phyloP scores from a whole-genome alignment of 2,797 vertebrate species.

The Sebastes trivittatus region DNA sequence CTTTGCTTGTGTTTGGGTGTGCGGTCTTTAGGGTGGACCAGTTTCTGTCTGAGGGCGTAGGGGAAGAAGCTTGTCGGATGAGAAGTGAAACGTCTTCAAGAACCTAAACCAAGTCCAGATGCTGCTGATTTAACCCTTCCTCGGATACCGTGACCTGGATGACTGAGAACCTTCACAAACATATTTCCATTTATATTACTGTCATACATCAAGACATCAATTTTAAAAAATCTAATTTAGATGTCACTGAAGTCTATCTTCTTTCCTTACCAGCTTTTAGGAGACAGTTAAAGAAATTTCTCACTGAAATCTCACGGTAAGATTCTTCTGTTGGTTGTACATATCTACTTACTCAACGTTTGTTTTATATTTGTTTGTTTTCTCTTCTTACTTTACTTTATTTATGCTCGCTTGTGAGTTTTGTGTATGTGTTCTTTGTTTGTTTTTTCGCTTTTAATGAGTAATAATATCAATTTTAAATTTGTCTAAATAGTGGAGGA shows the following conservation, averaged over 20 bases:
- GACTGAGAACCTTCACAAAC: too few species aligned
- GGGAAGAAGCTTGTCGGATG: too few species aligned
- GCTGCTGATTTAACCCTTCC: too few species aligned
- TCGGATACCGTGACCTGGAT: too few species aligned
- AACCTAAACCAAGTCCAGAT: too few species aligned
- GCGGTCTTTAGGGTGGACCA: too few species aligned
- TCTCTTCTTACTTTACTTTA: not conserved
- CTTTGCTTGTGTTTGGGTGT: too few species aligned
- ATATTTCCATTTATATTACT: not conserved
- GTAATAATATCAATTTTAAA: not conserved
- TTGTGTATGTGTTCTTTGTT: not conserved
- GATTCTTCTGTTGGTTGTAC: not conserved
- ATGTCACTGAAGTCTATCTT: not conserved
- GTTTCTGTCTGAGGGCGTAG: too few species aligned
- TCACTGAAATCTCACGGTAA: not conserved
- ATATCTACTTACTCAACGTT: too few species aligned
- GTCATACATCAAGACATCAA: fast-evolving
- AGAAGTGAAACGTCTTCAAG: too few species aligned
- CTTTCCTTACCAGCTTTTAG: not conserved
- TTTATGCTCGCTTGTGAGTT: not conserved
- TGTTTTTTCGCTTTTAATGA: not conserved
- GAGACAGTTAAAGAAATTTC: not conserved
- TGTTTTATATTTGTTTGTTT: too few species aligned
- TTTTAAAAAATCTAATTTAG: not conserved
- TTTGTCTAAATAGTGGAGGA: not conserved